These are phyloP conservation scores for Cnemophilus loriae DNA, from an alignment of 2,113 vertebrate genomes.

Conservation along the genomic window DNA sequence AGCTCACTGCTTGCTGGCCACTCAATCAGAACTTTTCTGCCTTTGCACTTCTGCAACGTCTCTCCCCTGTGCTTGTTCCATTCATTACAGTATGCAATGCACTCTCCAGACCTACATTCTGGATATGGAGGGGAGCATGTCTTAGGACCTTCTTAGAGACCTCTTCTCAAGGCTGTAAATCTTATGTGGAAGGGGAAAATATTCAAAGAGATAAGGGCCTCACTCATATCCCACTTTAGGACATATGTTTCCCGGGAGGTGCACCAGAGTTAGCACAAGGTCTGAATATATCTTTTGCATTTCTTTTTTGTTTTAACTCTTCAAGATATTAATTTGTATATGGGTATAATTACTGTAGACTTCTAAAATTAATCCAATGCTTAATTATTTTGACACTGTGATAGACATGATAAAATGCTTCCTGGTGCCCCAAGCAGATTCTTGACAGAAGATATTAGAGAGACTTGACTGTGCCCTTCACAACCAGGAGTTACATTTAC, in stretches of 20 bases:
- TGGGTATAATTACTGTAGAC: neutral
- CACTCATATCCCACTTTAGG: neutral
- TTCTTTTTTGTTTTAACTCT: neutral
- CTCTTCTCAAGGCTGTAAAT: neutral
- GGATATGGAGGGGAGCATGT: neutral
- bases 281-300: neutral
- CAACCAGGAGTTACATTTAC: neutral
- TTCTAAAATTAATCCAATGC: neutral
- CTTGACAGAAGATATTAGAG: neutral
- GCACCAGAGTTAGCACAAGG: neutral
- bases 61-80: fast-evolving
- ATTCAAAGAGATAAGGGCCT: neutral
- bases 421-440: neutral
- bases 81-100: neutral
- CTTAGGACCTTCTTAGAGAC: neutral
- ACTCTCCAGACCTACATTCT: neutral
- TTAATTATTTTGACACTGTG: neutral
- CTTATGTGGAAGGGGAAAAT: neutral
- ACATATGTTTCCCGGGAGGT: neutral
- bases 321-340: neutral
- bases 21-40: neutral
- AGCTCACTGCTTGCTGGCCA: neutral
- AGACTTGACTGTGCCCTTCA: neutral
- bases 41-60: neutral
- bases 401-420: neutral